phyloP scores from a whole-genome alignment of 2,797 vertebrate species.

The Gadopsis marmoratus region DNA sequence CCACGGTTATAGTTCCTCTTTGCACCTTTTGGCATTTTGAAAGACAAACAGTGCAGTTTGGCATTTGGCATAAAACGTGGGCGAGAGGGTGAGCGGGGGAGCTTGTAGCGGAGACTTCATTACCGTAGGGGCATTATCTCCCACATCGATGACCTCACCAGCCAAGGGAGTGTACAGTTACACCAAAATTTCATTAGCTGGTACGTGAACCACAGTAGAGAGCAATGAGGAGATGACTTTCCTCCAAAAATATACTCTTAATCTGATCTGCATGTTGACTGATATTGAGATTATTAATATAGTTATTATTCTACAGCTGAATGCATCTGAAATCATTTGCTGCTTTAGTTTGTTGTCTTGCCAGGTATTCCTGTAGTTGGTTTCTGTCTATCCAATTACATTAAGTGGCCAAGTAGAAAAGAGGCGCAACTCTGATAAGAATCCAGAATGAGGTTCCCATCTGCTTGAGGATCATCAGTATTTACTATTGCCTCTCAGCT shows the following conservation, averaged over 20 bases:
- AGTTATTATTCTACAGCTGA: not conserved
- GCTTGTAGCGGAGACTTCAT: constrained; percentile 56
- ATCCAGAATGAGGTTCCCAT: constrained; percentile 57
- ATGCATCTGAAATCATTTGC: not conserved
- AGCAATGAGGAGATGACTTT: constrained; percentile 16
- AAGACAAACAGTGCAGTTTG: constrained; percentile 59
- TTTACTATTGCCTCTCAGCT: constrained; percentile 69
- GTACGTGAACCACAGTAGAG: constrained; percentile 17
- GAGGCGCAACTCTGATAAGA: constrained; percentile 28
- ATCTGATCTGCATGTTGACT: constrained; percentile 34
- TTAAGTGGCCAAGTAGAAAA: constrained; percentile 27
- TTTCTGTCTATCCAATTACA: constrained; percentile 41
- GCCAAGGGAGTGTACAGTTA: constrained; percentile 45
- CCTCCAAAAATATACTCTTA: constrained; percentile 28
- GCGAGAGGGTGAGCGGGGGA: constrained; percentile 38
- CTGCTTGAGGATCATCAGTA: constrained; percentile 62
- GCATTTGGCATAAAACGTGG: constrained; percentile 61
- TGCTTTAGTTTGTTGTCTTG: constrained; percentile 8
- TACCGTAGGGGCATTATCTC: constrained; percentile 51
- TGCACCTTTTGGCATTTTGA: constrained; percentile 66
- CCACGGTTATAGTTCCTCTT: constrained; percentile 23
- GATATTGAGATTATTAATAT: constrained; percentile 26
- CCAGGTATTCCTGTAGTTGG: constrained; percentile 23
- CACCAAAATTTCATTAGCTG: constrained; percentile 48
- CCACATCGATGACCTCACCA: constrained; percentile 60